Evolutionary conservation across 2,113 vertebrate species (phyloP).

Genomic region (Callopanchax toddi): DNA sequence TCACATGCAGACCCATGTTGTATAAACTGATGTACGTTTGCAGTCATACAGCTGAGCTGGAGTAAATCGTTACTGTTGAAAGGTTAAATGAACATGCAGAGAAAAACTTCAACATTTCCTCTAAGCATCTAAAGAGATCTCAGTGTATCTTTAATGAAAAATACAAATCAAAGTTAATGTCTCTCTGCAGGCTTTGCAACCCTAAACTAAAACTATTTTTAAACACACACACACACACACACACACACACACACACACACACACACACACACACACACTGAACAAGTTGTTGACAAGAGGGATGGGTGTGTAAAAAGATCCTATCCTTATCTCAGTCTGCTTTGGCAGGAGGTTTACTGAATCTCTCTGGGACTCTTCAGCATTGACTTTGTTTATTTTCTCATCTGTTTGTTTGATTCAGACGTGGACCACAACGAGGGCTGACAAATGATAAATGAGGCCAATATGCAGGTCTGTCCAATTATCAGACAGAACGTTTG

Average conservation of each 20-base stretch:
- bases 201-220: too few relatives aligned
- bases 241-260: too few relatives aligned
- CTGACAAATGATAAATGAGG: background rate
- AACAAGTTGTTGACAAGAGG: too few relatives aligned
- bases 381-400: conserved; percentile 14
- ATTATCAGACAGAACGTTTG: too few relatives aligned
- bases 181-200: too few relatives aligned
- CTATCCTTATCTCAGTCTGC: too few relatives aligned
- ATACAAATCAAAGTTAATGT: too few relatives aligned
- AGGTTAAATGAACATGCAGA: background rate
- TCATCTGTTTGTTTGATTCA: background rate
- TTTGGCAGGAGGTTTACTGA: too few relatives aligned
- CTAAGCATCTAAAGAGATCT: conserved; percentile 16
- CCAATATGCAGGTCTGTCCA: too few relatives aligned
- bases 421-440: conserved; percentile 1
- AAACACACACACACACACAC: too few relatives aligned
- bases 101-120: background rate
- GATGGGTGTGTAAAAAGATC: too few relatives aligned
- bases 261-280: conserved; percentile 20
- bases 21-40: conserved; percentile 9
- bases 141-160: conserved; percentile 6
- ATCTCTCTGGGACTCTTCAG: conserved; percentile 5
- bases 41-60: background rate
- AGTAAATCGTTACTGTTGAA: background rate
- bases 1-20: conserved; percentile 12